Conservation (phyloP, 1,140 invertebrate species). For the Hylaeus volcanicus region DNA sequence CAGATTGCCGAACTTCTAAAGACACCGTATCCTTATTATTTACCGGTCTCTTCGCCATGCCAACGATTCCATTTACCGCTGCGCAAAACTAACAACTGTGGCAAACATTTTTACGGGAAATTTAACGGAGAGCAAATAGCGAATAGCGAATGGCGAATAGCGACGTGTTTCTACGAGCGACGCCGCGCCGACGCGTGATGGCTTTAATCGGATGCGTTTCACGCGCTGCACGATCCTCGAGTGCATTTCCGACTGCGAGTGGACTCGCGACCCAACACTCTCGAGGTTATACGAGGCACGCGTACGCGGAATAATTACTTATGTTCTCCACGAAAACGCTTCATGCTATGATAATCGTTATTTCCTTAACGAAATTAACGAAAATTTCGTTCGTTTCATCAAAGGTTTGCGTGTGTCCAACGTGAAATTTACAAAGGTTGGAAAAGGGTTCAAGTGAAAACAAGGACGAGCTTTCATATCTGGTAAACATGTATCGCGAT, state of each 20-base stretch:
- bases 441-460: neutral
- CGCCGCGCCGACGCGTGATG: neutral
- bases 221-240: conserved; percentile 11
- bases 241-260: conserved; percentile 33
- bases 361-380: too few relatives aligned
- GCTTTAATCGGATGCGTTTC: conserved; percentile 47
- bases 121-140: conserved; percentile 10
- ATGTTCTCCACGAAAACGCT: too few relatives aligned
- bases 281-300: neutral
- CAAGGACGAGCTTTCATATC: neutral
- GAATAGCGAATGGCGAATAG: conserved; percentile 18
- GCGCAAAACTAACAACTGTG: neutral
- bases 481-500: neutral
- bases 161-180: conserved; percentile 27
- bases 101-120: neutral
- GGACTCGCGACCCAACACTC: neutral
- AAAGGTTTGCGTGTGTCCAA: too few relatives aligned
- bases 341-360: too few relatives aligned
- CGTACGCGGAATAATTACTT: conserved; percentile 23
- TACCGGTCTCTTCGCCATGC: conserved; percentile 30
- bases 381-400: too few relatives aligned
- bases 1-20: conserved; percentile 56
- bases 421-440: neutral
- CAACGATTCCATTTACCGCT: neutral
- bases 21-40: conserved; percentile 57